Conservation (phyloP, 2,113 vertebrate genomes). For the Diphyllodes magnificus region DNA sequence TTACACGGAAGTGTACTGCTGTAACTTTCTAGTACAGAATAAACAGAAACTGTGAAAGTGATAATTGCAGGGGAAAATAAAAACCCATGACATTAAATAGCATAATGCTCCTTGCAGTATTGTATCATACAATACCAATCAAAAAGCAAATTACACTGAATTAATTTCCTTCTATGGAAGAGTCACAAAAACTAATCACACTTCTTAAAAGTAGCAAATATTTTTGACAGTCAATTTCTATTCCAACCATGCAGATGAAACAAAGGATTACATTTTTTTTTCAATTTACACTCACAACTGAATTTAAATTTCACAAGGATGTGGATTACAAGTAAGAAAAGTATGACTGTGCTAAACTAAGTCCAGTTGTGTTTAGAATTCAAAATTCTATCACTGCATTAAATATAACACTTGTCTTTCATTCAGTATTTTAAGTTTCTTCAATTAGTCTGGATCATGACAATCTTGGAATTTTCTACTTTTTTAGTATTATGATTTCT, state of each 20-base stretch:
- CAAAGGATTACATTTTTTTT: not conserved
- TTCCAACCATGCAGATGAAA: not conserved
- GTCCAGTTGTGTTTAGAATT: not conserved
- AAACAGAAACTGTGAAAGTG: not conserved
- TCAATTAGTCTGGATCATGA: not conserved
- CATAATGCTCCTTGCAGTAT: not conserved
- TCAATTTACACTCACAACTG: not conserved
- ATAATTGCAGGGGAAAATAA: not conserved
- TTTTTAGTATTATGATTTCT: not conserved
- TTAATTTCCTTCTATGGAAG: not conserved
- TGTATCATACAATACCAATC: not conserved
- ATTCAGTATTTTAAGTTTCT: not conserved
- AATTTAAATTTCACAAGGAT: not conserved
- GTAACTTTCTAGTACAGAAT: not conserved
- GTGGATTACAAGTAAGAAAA: not conserved
- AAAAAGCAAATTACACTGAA: not conserved
- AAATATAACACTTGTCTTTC: not conserved
- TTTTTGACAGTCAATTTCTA: not conserved
- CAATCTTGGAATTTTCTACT: not conserved
- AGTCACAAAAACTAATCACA: not conserved
- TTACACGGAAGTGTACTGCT: not conserved
- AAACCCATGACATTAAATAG: not conserved
- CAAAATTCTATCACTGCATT: not conserved
- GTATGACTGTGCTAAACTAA: not conserved
- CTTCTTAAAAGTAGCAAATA: not conserved